These are phyloP conservation scores for Stenolophus ochropezus DNA, from an alignment of 2,888 invertebrate genomes.

Conservation along the genomic window DNA sequence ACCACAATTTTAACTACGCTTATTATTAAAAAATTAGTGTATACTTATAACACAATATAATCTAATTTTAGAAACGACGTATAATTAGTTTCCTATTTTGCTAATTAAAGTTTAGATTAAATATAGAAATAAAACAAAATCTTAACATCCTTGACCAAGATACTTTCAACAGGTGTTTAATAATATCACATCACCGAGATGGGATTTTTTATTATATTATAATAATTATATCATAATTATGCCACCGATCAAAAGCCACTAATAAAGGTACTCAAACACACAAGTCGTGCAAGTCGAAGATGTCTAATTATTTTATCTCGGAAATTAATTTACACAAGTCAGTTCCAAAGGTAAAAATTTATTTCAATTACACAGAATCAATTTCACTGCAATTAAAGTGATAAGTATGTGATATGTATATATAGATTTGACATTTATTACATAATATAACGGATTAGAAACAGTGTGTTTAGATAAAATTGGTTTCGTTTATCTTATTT, in stretches of 20 bases:
- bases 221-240: slow-evolving; percentile 47
- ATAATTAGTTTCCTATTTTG: background rate
- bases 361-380: slow-evolving; percentile 22
- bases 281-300: background rate
- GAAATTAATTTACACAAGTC: slow-evolving; percentile 16
- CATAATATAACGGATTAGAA: background rate
- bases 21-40: no score
- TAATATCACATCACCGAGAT: slow-evolving; percentile 47
- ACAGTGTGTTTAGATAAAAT: slow-evolving; percentile 22
- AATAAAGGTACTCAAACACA: slow-evolving; percentile 26
- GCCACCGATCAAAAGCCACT: slow-evolving; percentile 16
- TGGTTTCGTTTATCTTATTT: background rate
- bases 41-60: no score
- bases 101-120: background rate
- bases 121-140: background rate
- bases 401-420: background rate
- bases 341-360: slow-evolving; percentile 10
- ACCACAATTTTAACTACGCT: no score
- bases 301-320: slow-evolving; percentile 33
- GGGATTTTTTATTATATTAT: slow-evolving; percentile 20
- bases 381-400: slow-evolving; percentile 13
- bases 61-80: no score
- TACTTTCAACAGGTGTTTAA: slow-evolving; percentile 50
- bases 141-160: slow-evolving; percentile 50
- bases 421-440: background rate